Conservation (phyloP, 2,888 invertebrate genomes). For the Orchestes rusci region DNA sequence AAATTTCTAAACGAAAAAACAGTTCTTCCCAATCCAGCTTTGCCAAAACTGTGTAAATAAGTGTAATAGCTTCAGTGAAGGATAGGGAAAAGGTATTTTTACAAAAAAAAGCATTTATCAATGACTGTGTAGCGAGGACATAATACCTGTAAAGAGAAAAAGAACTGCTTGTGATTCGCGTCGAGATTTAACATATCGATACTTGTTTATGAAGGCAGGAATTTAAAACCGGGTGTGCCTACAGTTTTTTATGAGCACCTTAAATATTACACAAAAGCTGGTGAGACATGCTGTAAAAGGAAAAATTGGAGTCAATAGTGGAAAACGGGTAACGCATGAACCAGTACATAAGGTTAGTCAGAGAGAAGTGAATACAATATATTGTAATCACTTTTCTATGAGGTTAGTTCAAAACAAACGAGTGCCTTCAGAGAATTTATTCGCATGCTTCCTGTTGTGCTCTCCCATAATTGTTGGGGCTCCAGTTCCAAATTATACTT, state of each 20-base stretch:
- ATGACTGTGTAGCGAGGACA: neutral
- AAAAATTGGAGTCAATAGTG: slow-evolving; percentile 2
- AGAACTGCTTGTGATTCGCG: neutral
- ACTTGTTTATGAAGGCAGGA: slow-evolving; percentile 1
- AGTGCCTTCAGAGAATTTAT: slow-evolving; percentile 7
- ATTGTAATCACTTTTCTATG: no score
- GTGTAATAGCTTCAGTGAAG: slow-evolving; percentile 7
- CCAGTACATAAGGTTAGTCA: slow-evolving; percentile 2
- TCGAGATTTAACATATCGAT: slow-evolving; percentile 1
- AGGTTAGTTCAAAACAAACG: neutral
- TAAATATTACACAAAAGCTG: slow-evolving; percentile 5
- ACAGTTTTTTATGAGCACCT: slow-evolving; percentile 2
- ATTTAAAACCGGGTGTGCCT: slow-evolving; percentile 2
- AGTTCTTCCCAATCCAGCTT: slow-evolving; percentile 2
- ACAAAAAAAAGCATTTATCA: neutral
- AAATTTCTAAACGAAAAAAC: no score
- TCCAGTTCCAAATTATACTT: slow-evolving; percentile 19
- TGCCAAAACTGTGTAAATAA: slow-evolving; percentile 1
- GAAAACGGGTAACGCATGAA: slow-evolving; percentile 1
- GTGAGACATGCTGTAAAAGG: slow-evolving; percentile 2
- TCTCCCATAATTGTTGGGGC: slow-evolving; percentile 9
- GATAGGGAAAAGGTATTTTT: slow-evolving; percentile 6
- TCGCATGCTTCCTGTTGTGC: slow-evolving; percentile 4
- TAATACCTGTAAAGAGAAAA: neutral
- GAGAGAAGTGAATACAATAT: no score